Base-by-base conservation (phyloP, 64 coral and sea anemone genomes). In the Pachyseris speciosa region DNA sequence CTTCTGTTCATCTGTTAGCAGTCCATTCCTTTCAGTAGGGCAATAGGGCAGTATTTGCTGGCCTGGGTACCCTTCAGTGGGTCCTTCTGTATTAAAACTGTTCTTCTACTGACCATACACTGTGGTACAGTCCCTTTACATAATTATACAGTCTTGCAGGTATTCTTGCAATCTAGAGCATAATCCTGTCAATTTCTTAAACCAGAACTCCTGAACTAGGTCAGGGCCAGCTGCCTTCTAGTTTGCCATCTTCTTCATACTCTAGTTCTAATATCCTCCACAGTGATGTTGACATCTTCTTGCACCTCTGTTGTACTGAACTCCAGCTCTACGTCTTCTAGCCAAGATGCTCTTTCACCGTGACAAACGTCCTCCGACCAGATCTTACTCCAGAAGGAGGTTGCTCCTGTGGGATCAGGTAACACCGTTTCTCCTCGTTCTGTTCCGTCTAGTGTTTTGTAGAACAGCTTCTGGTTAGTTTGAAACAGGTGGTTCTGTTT, bases 41-140 rank as follows among this genome's bases (percentile, higher is more conserved):
- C 51, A 45, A 92, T 92, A 31, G 90, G n/a, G 90, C 68, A 37
- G 70, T 85, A 92, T 51, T 92, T 92, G 70, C 37, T 59, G 36
- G 53, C 80, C 26, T 65, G 52, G 47, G 48, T 72, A 42, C 78
- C 80, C 64, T 91, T 84, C 36, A 7, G 27, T 37, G 48, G 44
- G 55, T 92, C 80, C 49, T 84, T 84, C 50, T 52, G 78, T 31
- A 81, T 72, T 49, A 92, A 73, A 12, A 84, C 67, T 28, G 90
- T 92, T 64, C 50, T 92, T 22, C 66, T 67, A n/a, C 29, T 53
- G n/a, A 69, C 52, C 79, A 84, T 84, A 65, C 60, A 60, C 30
- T 78, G 58, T 57, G 87, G 87, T 41, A 89, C 71, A 63, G 76
- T 37, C 76, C 43, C 74, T 83, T 67, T 32, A 91, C 42, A 80